Conservation (phyloP, 2,888 invertebrate species). For the Lordiphosa fenestrarum region DNA sequence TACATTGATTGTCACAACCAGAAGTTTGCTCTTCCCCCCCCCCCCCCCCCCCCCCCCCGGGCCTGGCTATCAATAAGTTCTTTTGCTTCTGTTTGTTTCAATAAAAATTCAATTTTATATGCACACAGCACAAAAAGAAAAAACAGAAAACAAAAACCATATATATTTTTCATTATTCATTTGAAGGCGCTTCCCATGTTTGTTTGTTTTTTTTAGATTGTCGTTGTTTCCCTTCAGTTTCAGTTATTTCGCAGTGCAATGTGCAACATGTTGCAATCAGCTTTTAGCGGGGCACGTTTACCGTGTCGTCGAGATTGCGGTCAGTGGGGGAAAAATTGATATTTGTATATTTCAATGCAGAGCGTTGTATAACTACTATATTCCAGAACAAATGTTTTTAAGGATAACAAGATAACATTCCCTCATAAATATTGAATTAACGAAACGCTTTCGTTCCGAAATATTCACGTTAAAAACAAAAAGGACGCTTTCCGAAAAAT, state of each 20-base stretch:
- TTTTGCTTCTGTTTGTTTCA: constrained; percentile 42
- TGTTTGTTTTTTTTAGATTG: constrained; percentile 9
- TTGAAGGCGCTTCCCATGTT: neutral
- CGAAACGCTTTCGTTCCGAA: no score
- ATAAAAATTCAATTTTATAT: constrained; percentile 59
- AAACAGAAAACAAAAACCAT: constrained; percentile 4
- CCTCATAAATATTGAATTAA: no score
- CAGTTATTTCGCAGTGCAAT: constrained; percentile 18
- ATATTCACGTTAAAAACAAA: no score
- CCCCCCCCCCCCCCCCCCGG: no score
- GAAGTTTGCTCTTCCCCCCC: constrained; percentile 19
- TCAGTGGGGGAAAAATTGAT: neutral
- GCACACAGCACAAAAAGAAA: constrained; percentile 13
- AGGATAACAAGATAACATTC: no score
- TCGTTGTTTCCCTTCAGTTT: constrained; percentile 6
- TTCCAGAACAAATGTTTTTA: no score
- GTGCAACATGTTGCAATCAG: constrained; percentile 46
- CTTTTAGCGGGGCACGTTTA: constrained; percentile 13
- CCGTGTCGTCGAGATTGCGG: constrained; percentile 6
- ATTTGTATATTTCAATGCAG: no score
- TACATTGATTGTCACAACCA: constrained; percentile 19
- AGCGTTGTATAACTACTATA: no score
- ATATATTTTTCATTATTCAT: constrained; percentile 19
- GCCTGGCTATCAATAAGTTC: constrained; percentile 36
- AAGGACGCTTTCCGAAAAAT: no score